Base-by-base conservation (phyloP, 2,113 vertebrate genomes). In the Colius striatus region DNA sequence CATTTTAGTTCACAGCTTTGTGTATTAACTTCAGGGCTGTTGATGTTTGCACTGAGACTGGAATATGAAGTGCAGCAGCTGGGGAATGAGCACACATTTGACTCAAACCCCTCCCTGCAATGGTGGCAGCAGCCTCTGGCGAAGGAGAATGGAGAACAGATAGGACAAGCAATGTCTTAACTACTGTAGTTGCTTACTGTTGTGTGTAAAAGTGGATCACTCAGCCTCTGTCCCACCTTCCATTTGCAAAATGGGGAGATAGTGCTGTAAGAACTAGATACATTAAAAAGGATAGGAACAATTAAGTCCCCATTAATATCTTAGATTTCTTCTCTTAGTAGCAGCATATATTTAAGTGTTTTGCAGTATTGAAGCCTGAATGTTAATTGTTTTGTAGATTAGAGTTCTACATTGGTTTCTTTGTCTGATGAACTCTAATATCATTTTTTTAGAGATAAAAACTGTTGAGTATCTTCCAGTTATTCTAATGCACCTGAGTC, bases 401-500 rank as follows among this genome's bases (percentile, higher is more conserved):
- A 10, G 38, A 90, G 48, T 60, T 26, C 34, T 91, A 45, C 51
- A 38, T 74, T 71, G 38, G 34, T 67, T 95, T 88, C 75, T 93
- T 83, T 94, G 85, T 91, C 72, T 95, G 84, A 83, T n/a, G n/a
- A 91, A 88, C 81, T 70, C 74, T 55, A 87, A 85, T 92, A 80
- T 13, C 1, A n/a, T 73, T 83, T 90, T 94, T 87, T 91, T 88
- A 85, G 67, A 90, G 87, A 86, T 60, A 16, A 72, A 89, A 95
- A 79, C 87, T 91, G 71, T 34, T 51, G 50, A 84, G 51, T 81
- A 79, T 95, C 41, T 71, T 95, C 61, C 67, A 81, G 82, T 80
- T 90, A 76, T 90, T 91, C 72, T 88, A 83, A 88, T 67, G 48
- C 82, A 96, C 94, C 96, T 91, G 84, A 77, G 94, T 91, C 78